Percentiles rank a stretch among this genome's conserved stretches.
These are phyloP conservation scores for Sinocyclocheilus rhinocerous DNA, from an alignment of 2,113 vertebrate species.

Conservation along the genomic window DNA sequence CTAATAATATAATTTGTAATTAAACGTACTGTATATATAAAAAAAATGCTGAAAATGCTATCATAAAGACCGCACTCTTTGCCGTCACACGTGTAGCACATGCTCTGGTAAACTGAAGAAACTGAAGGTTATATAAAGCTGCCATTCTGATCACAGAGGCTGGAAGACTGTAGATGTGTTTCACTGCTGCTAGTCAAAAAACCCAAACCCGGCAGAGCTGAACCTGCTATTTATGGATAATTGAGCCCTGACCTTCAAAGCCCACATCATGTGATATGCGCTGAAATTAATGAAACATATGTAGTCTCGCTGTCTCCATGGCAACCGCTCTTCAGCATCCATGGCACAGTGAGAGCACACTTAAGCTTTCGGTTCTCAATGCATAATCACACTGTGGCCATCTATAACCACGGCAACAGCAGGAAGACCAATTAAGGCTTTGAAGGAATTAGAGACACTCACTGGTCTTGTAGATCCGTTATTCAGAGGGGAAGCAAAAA, in stretches of 20 bases:
- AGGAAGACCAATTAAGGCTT: conserved; percentile 25
- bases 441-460: conserved; percentile 6
- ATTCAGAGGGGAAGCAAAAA: not conserved
- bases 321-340: conserved; percentile 47
- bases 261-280: conserved; percentile 7
- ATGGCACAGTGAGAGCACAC: conserved; percentile 33
- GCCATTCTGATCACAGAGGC: not conserved
- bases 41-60: not conserved
- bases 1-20: not conserved
- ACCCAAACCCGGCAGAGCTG: not conserved
- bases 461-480: not conserved
- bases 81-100: not conserved
- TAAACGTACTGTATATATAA: not conserved
- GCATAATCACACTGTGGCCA: conserved; percentile 40
- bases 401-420: conserved; percentile 55
- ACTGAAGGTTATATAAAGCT: conserved; percentile 28
- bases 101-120: not conserved
- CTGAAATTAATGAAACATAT: conserved; percentile 52
- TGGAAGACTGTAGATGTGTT: not conserved
- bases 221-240: conserved; percentile 32
- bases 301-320: conserved; percentile 55
- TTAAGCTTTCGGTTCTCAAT: conserved; percentile 40
- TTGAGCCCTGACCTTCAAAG: conserved; percentile 42
- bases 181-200: conserved; percentile 9
- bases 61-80: not conserved